Evolutionary conservation across 2,888 invertebrate species (phyloP).

Genomic region (Pharmacophagus antenor): DNA sequence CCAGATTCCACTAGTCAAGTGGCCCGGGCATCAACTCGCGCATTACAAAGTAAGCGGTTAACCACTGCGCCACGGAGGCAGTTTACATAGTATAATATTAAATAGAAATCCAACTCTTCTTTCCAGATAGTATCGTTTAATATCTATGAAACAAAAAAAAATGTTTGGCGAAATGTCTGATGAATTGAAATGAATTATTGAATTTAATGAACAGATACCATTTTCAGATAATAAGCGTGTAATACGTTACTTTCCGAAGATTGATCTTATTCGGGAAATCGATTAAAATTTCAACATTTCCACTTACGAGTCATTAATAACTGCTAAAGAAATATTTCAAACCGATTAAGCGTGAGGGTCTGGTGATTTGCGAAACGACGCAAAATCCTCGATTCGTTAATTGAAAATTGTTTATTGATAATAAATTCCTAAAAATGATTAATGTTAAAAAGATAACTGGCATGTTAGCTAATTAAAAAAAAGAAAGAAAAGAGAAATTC

Average conservation of each 20-base stretch:
- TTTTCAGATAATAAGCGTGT: not conserved
- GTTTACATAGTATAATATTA: no score
- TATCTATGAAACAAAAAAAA: no score
- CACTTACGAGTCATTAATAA: conserved; percentile 23
- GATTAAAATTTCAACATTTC: conserved; percentile 19
- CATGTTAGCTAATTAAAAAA: not conserved
- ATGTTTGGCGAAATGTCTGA: no score
- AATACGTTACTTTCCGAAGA: not conserved
- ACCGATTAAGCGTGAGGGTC: conserved; percentile 19
- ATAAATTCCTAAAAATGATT: conserved; percentile 6
- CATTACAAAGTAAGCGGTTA: no score
- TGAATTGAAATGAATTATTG: no score
- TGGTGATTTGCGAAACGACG: conserved; percentile 7
- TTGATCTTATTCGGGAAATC: not conserved
- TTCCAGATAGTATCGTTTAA: no score
- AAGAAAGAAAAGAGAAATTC: no score
- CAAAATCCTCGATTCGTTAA: conserved; percentile 12
- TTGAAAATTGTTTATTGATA: conserved; percentile 14
- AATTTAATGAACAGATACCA: no score
- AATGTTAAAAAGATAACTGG: conserved; percentile 2
- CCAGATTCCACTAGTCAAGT: no score
- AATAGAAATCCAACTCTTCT: no score
- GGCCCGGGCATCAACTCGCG: no score
- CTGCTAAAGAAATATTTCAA: conserved; percentile 27
- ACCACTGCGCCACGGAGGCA: no score